These are phyloP conservation scores for Theretra japonica DNA, from an alignment of 2,888 invertebrate species.

Conservation along the genomic window DNA sequence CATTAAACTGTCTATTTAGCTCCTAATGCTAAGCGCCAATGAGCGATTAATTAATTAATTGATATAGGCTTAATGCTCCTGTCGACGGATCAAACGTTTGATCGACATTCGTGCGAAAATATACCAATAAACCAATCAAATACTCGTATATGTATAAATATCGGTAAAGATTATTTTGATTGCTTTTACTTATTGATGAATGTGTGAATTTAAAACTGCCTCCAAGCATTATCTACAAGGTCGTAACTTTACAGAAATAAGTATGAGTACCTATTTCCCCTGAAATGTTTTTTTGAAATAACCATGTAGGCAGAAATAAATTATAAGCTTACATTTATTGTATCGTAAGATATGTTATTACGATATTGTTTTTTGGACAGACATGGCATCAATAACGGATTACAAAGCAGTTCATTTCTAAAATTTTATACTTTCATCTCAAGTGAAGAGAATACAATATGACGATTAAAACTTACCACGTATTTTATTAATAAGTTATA, in stretches of 20 bases:
- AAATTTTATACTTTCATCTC: too few relatives aligned
- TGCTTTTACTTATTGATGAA: neutral
- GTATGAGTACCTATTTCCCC: neutral
- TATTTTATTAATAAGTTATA: too few relatives aligned
- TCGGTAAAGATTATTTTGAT: neutral
- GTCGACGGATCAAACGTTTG: neutral
- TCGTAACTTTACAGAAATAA: neutral
- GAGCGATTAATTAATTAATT: neutral
- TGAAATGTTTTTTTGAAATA: neutral
- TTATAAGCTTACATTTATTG: too few relatives aligned
- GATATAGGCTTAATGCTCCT: neutral
- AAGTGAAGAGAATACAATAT: too few relatives aligned
- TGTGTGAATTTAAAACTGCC: neutral
- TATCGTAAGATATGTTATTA: neutral
- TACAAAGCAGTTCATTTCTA: too few relatives aligned
- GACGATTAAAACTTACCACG: too few relatives aligned
- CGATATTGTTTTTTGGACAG: neutral
- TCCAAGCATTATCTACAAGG: neutral
- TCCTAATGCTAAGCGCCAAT: slow-evolving; percentile 15
- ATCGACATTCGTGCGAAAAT: neutral
- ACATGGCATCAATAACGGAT: too few relatives aligned
- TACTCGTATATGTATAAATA: neutral
- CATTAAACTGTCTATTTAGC: neutral
- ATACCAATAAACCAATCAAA: neutral
- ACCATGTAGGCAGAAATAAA: too few relatives aligned